Base-by-base conservation (phyloP, 1,140 invertebrate genomes). In the Philotrypesis tridentata region DNA sequence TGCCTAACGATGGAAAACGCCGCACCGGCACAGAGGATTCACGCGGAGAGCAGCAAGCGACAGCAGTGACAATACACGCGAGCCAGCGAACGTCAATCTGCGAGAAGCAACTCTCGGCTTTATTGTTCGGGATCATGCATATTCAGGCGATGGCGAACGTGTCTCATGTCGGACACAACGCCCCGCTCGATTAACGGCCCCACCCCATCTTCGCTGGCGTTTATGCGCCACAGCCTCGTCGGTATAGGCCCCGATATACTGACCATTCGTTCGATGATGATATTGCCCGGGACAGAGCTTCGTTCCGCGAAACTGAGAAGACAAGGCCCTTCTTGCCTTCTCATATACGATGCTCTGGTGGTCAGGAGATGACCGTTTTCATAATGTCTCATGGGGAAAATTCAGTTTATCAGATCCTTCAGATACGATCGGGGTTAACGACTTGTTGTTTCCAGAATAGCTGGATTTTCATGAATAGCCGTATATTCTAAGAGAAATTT, bases 91-190 rank as follows among this genome's bases (percentile, higher is more conserved):
- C 48, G 48, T 55, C 48, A 55, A 55, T 55, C 48, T 55, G 48
- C 48, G 48, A 14, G 48, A 55, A 55, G 48, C 48, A 17, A 55
- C 48, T 21, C 48, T 40, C 17, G 43, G 43, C 71, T 48, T 29
- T 60, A 55, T 73, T 48, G 48, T 73, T 21, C 40, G 43, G 23
- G 71, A 73, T 73, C 71, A 73, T 73, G 71, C 71, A 73, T 73
- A 73, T 73, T 73, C 71, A 73, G 40, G 17, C n/a, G 25, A 5
- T n/a, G 40, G 33, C 12, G 37, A 72, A 72, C 33, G 70, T 48
- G 33, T 43, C 40, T 43, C 70, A 37, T 9, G 33, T 25, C 40
- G 33, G 17, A 40, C 40, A 27, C 70, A n/a, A 48, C 71, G 40
- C 33, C 37, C 23, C n/a, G 71, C 33, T 43, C 33, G 27, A 73